These are phyloP conservation scores for Arctopsyche grandis DNA, from an alignment of 1,140 invertebrate species.

Conservation along the genomic window DNA sequence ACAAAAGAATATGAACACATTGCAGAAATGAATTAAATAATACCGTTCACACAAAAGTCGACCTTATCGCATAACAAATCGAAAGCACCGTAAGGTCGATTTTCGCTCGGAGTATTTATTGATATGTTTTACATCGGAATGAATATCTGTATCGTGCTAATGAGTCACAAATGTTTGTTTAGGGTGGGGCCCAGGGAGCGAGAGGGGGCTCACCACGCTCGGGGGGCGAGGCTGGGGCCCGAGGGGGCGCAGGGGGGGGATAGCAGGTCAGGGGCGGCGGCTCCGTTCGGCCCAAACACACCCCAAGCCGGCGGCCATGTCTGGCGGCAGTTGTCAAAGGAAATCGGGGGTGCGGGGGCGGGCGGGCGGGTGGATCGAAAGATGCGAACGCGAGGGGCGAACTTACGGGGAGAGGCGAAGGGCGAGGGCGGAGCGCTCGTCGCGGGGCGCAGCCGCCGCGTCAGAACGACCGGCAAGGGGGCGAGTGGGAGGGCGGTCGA, in stretches of 20 bases:
- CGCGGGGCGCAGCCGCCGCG: slow-evolving; percentile 4
- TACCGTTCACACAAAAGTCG: too few species aligned
- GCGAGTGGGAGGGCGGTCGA: not conserved
- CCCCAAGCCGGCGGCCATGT: not conserved
- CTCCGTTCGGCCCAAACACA: not conserved
- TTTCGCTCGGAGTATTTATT: too few species aligned
- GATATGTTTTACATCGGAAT: too few species aligned
- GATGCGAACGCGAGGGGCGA: not conserved
- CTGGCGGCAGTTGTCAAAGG: slow-evolving; percentile 3
- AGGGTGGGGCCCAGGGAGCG: not conserved
- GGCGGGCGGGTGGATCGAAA: not conserved
- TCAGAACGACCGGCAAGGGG: not conserved
- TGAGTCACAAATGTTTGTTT: too few species aligned
- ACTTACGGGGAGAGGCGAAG: too few species aligned
- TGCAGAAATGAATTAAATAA: too few species aligned
- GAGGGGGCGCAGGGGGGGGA: not conserved
- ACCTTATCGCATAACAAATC: too few species aligned
- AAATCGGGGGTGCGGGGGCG: slow-evolving; percentile 20
- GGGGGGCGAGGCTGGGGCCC: not conserved
- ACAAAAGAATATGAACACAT: too few species aligned
- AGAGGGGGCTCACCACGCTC: not conserved
- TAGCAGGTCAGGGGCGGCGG: not conserved
- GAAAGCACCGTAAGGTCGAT: too few species aligned
- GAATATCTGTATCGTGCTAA: too few species aligned
- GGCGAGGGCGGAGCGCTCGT: not conserved